These are phyloP conservation scores for Serinus canaria DNA, from an alignment of 2,113 vertebrate species.

Conservation along the genomic window DNA sequence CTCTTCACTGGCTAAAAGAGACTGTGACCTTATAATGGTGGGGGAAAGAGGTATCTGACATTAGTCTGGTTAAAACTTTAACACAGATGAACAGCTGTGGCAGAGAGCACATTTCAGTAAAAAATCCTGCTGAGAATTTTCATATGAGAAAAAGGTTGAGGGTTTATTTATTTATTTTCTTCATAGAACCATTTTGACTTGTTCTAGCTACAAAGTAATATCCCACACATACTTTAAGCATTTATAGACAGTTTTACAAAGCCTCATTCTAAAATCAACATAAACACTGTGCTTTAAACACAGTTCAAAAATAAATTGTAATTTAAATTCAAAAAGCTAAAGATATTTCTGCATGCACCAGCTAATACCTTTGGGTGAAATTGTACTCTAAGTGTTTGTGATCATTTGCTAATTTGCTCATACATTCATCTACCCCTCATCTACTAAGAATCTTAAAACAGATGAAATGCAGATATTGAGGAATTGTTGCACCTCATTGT, in stretches of 20 bases:
- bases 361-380: background rate
- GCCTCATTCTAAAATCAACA: background rate
- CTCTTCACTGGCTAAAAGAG: background rate
- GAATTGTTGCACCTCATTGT: background rate
- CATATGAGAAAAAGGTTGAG: background rate
- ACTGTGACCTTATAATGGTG: background rate
- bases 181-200: background rate
- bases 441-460: background rate
- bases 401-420: background rate
- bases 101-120: background rate
- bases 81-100: background rate
- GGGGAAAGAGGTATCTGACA: background rate
- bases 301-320: background rate
- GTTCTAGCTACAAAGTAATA: background rate
- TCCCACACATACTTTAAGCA: rapidly evolving
- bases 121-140: background rate
- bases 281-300: background rate
- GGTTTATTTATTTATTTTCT: rapidly evolving
- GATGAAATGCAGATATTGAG: background rate
- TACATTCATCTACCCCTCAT: background rate
- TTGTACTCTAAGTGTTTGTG: background rate
- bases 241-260: background rate
- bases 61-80: background rate
- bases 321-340: background rate
- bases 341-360: rapidly evolving